Conservation (phyloP, 2,113 vertebrate genomes). For the Lates calcarifer region DNA sequence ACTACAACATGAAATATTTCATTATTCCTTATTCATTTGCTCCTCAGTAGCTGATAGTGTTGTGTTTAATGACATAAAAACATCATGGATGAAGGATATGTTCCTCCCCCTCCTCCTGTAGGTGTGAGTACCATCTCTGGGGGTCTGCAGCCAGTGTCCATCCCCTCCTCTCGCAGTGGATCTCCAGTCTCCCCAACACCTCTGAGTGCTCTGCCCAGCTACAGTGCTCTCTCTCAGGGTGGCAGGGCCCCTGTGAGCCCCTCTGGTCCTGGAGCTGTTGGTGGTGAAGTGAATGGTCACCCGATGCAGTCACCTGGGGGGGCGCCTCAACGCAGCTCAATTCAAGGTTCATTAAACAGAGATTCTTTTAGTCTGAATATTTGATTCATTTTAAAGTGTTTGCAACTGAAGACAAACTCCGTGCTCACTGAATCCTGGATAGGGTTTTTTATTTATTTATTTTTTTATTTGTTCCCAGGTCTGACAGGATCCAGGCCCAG, state of each 20-base stretch:
- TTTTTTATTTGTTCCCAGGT: not conserved
- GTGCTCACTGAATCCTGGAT: too few species aligned
- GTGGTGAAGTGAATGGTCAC: constrained; percentile 28
- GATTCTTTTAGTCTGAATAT: not conserved
- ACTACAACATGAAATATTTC: not conserved
- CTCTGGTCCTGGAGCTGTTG: constrained; percentile 14
- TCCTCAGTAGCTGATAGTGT: too few species aligned
- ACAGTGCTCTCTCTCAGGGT: constrained; percentile 8
- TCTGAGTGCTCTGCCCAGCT: constrained; percentile 11
- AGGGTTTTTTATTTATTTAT: too few species aligned
- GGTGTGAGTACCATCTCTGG: constrained; percentile 26
- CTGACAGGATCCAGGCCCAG: constrained; percentile 24
- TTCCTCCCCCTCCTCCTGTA: not conserved
- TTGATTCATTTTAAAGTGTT: too few species aligned
- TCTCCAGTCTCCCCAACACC: not conserved
- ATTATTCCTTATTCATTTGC: not conserved
- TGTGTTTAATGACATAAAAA: not conserved
- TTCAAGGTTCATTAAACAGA: constrained; percentile 36
- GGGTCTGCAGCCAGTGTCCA: not conserved
- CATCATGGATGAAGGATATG: not conserved
- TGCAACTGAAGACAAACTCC: too few species aligned
- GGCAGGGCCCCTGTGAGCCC: constrained; percentile 1
- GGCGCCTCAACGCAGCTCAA: constrained; percentile 10
- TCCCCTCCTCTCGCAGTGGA: constrained; percentile 2
- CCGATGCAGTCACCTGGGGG: constrained; percentile 18